Percentiles rank a stretch among this genome's conserved stretches.
Evolutionary conservation across 2,888 invertebrate genomes (phyloP).

Genomic region (Rhingia rostrata): DNA sequence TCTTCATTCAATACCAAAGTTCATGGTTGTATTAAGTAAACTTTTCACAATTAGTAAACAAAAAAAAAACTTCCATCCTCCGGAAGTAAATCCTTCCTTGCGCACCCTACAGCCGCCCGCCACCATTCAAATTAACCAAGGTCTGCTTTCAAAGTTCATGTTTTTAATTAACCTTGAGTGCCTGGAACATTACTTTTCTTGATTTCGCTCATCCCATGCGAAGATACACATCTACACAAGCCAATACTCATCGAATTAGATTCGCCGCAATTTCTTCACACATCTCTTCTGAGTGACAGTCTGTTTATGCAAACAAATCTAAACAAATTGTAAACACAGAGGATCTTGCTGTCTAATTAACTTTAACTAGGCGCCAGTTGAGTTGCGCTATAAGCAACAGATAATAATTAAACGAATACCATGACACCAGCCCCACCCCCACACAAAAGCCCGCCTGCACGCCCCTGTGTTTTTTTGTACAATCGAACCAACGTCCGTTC

Average conservation of each 20-base stretch:
- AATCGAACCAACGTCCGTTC: not conserved
- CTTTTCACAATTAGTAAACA: too few relatives aligned
- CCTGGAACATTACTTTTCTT: not conserved
- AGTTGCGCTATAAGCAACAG: slow-evolving; percentile 48
- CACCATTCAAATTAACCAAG: not conserved
- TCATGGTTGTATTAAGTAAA: too few relatives aligned
- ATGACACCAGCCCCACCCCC: slow-evolving; percentile 3
- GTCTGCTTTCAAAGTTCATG: slow-evolving; percentile 7
- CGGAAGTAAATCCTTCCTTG: too few relatives aligned
- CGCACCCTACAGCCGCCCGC: not conserved
- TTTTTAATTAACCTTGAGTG: slow-evolving; percentile 24
- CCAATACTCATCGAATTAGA: not conserved
- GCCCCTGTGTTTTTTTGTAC: not conserved
- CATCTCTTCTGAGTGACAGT: not conserved
- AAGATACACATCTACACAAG: not conserved
- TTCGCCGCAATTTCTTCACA: not conserved
- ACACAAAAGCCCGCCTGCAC: not conserved
- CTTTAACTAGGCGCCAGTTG: slow-evolving; percentile 45
- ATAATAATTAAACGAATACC: slow-evolving; percentile 58
- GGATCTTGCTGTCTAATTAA: slow-evolving; percentile 59
- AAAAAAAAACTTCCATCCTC: too few relatives aligned
- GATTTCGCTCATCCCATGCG: not conserved
- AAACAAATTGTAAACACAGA: slow-evolving; percentile 52
- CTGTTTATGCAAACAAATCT: slow-evolving; percentile 46
- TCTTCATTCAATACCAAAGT: too few relatives aligned